Evolutionary conservation across 2,113 vertebrate genomes (phyloP), one percentile per base, ranked within the genome.

Genomic region (Corapipo altera): DNA sequence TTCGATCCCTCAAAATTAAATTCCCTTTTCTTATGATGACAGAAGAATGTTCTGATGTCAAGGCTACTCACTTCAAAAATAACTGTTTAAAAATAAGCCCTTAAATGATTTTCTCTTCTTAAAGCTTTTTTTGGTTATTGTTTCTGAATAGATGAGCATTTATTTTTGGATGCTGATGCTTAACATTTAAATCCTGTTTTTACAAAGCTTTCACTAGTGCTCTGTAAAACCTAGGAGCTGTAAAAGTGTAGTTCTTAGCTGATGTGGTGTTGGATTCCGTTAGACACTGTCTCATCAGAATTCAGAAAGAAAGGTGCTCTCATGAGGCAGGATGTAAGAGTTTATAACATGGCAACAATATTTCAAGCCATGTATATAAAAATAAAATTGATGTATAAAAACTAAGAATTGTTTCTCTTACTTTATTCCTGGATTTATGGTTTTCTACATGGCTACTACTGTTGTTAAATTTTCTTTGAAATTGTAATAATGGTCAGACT

Each of bases 51-150:
- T 93, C 88, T 93, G 65, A 86, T 94, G 82, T 94, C 79, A 93
- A 67, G 83, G 79, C 82, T 77, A 88, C 73, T 86, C 35, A 52
- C 66, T 87, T 91, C 78, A 93, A 90, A 95, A 95, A 94, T 90
- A 95, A 44, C 82, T 43, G 28, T 74, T 92, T 95, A 91, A 96
- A 96, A 97, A 94, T 94, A 95, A 94, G 44, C 65, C 9, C 49
- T 95, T 87, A 87, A 94, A 89, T 64, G 0, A 37, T 73, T 95
- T 89, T 89, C 87, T 85, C 57, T 89, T 93, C 81, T 79, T 72
- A 94, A 92, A 94, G 77, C 51, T 85, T 74, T 69, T 92, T 93
- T 85, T 48, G 11, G 41, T 87, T 55, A 55, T 75, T 92, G 37
- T 81, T 94, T 91, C 73, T 92, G 67, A 78, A 52, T 55, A 94